Evolutionary conservation across 2,888 invertebrate genomes (phyloP), one percentile per base, ranked within the genome.

Genomic region (Gortyna flavago): DNA sequence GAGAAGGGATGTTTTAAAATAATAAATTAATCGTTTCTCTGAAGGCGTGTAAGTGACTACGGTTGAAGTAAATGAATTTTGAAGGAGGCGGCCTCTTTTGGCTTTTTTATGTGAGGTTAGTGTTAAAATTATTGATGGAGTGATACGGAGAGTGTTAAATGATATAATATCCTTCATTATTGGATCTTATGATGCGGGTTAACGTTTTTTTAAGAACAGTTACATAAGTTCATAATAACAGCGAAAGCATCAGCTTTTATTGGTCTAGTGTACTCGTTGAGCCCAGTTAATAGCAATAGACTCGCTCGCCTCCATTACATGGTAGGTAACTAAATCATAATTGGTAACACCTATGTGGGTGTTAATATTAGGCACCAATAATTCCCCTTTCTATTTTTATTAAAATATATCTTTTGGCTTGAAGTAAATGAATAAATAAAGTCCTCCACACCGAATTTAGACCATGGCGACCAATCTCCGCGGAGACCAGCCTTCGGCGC

Each of bases 1-100:
- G 95, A 95, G 95, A 94, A 94, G 95, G 95, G 95, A 92, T 94
- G 93, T 90, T 93, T 93, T 92, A 89, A 93, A 94, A 95, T 95
- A 95, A 95, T 95, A 95, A 95, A 96, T 96, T 96, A 95, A 96
- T 95, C 95, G 95, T 89, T 96, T 96, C 95, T 92, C 79, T 95
- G 95, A 95, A 96, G 91, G 89, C 90, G 90, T 86, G 83, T 90
- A 92, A 92, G 91, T 92, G 92, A 91, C 91, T 89, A 81, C 74
- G 91, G 87, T 85, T 90, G 85, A 85, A 89, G 92, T 93, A 93
- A 95, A 95, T 95, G 93, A 93, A 93, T 93, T 93, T 92, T 90
- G 91, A 90, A 83, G 62, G 68, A 75, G 88, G 81, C 87, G 88
- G 89, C 72, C 32, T 57, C 73, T 80, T 84, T 86, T 65, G 25